Conservation (phyloP, 53 echinoderm and acorn worm genomes). For the Zoroaster sp. region DNA sequence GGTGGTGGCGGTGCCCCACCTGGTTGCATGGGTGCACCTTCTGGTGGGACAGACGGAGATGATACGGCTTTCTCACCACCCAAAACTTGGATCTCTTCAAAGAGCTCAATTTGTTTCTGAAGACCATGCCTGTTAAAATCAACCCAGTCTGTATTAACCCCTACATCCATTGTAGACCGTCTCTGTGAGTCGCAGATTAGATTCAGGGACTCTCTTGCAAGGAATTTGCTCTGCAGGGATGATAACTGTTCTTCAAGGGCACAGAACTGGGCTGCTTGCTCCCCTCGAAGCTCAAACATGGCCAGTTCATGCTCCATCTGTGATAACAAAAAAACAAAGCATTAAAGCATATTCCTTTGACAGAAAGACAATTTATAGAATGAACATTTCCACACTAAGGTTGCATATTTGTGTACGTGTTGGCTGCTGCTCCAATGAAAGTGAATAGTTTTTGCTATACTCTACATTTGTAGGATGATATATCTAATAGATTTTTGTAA, state of each 20-base stretch:
- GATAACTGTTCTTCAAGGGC: constrained; percentile 68
- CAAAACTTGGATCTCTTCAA: constrained; percentile 66
- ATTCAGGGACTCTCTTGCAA: constrained; percentile 14
- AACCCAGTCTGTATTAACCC: constrained; percentile 86
- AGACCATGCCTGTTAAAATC: constrained; percentile 79
- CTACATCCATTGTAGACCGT: constrained; percentile 63
- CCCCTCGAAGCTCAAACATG: constrained; percentile 69
- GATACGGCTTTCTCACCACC: background rate
- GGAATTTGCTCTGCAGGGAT: constrained; percentile 37
- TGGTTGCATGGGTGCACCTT: background rate
- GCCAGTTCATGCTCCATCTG: constrained; percentile 78
- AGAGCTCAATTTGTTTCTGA: constrained; percentile 84
- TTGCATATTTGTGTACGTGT: too few relatives aligned
- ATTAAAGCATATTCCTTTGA: background rate
- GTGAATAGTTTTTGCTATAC: too few relatives aligned
- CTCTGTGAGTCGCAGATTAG: background rate
- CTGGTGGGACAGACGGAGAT: constrained; percentile 58
- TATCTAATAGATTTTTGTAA: too few relatives aligned
- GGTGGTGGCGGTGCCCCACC: constrained; percentile 24
- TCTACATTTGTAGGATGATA: too few relatives aligned
- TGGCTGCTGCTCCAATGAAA: too few relatives aligned
- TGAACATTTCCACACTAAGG: too few relatives aligned
- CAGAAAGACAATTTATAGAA: background rate
- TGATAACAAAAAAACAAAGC: background rate
- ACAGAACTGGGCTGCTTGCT: constrained; percentile 72